Evolutionary conservation across 2,888 invertebrate species (phyloP), one percentile per base, ranked within the genome.

Genomic region (Nephrotoma appendiculata): DNA sequence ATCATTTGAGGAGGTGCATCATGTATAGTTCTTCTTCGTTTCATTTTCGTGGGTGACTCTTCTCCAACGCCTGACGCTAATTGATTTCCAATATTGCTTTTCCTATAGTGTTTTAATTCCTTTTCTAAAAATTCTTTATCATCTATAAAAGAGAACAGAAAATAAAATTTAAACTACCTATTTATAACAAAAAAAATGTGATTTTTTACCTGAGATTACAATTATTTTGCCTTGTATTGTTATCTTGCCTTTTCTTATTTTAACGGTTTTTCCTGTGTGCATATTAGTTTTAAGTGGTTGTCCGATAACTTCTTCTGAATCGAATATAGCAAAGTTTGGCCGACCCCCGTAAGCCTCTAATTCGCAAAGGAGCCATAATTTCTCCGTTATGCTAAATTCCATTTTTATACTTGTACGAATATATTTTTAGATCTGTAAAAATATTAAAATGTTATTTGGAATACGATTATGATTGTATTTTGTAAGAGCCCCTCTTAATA

Each of bases 121-220:
- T 86, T 86, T 41, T 86, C 83, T 9, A 88, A 85, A 86, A 88
- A 88, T 11, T 86, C 43, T 86, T 87, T 88, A 83, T 88, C 88
- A 42, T 87, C 88, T 86, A 43, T 86, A 87, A 71, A 71, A 71
- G 71, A 9, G 7, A 19, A 19, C 44, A 15, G 31, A 43, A 6
- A 57, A 83, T 7, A 86, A 86, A 86, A 86, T 45, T 41, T 4
- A 41, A 44, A 85, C 19, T 9, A 5, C 19, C 41, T 41, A 48
- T 85, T n/a, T 15, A 42, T 19, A 31, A 83, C 5, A 19, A 19
- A 42, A 43, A 42, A 43, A 42, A 41, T 43, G 31, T 31, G 12
- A 7, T 44, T 44, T 44, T 52, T 12, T 86, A 86, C 86, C 52
- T 43, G 88, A 88, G 11, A 87, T 86, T 41, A 86, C 87, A n/a